Conservation (phyloP, 2,888 invertebrate species). For the Mechanitis messenoides region DNA sequence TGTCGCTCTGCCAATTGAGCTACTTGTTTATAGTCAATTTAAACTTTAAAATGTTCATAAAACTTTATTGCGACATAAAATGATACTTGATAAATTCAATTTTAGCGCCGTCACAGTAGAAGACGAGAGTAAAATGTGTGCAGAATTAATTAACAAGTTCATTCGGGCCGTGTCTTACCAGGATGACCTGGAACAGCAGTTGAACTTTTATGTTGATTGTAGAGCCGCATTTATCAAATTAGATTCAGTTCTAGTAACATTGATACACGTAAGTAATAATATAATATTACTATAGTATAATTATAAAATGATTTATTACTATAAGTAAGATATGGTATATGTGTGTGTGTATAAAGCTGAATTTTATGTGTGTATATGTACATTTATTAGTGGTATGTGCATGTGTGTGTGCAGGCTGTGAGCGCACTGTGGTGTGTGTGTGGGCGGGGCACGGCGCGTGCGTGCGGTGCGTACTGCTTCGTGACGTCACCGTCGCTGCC, state of each 20-base stretch:
- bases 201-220: conserved; percentile 95
- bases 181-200: conserved; percentile 91
- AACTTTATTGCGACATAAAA: too few species aligned
- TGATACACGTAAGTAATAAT: conserved; percentile 84
- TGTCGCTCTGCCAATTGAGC: too few species aligned
- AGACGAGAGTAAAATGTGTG: conserved; percentile 92
- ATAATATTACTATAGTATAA: neutral
- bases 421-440: conserved; percentile 83
- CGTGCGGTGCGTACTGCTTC: conserved; percentile 96
- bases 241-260: conserved; percentile 88
- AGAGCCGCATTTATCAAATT: conserved; percentile 93
- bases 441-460: conserved; percentile 82
- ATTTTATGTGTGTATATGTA: neutral
- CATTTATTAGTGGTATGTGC: neutral
- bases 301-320: neutral
- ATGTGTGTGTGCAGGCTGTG: conserved; percentile 79
- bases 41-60: too few species aligned
- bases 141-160: conserved; percentile 87
- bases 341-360: neutral
- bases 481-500: conserved; percentile 97
- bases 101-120: conserved; percentile 91
- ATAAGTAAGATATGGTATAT: too few species aligned
- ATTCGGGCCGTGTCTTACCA: conserved; percentile 89
- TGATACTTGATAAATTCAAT: conserved; percentile 9
- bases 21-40: too few species aligned